Percentiles rank a stretch among this genome's conserved stretches.
phyloP scores from a whole-genome alignment of 2,888 invertebrate species.

The Calliopum simillimum region DNA sequence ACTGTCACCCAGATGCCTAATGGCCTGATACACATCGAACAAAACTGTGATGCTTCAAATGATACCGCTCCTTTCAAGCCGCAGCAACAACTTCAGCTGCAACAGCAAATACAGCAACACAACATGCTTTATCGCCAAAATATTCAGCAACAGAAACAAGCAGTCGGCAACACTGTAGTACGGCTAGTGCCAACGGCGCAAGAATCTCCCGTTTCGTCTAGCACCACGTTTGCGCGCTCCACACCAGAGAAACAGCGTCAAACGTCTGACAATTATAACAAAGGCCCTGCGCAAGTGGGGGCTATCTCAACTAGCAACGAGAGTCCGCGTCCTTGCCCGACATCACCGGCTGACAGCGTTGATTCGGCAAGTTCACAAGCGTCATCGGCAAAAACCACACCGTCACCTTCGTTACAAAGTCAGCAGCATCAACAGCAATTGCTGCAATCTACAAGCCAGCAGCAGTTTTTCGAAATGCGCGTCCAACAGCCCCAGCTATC shows the following conservation, averaged over 20 bases:
- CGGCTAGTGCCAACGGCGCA: conserved; percentile 68
- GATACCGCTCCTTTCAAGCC: conserved; percentile 36
- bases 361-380: conserved; percentile 51
- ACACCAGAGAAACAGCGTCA: conserved; percentile 50
- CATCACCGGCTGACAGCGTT: conserved; percentile 70
- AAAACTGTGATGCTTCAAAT: conserved; percentile 43
- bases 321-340: conserved; percentile 75
- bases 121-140: conserved; percentile 53
- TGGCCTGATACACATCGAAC: conserved; percentile 55
- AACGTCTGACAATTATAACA: conserved; percentile 60
- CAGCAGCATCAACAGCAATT: conserved; percentile 44
- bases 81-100: conserved; percentile 55
- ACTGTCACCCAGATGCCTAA: conserved; percentile 55
- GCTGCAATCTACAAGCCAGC: conserved; percentile 15
- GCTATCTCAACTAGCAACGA: conserved; percentile 87
- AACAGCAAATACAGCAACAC: conserved; percentile 58
- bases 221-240: conserved; percentile 51
- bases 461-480: conserved; percentile 39
- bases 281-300: conserved; percentile 84
- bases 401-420: conserved; percentile 44
- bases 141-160: conserved; percentile 49
- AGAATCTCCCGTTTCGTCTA: conserved; percentile 62
- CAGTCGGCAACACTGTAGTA: conserved; percentile 49
- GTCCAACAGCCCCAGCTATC: conserved; percentile 65
- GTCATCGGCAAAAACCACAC: conserved; percentile 46